Evolutionary conservation across 2,797 vertebrate species (phyloP), one percentile per base, ranked within the genome.

Genomic region (Pangasius sanitwongsei): DNA sequence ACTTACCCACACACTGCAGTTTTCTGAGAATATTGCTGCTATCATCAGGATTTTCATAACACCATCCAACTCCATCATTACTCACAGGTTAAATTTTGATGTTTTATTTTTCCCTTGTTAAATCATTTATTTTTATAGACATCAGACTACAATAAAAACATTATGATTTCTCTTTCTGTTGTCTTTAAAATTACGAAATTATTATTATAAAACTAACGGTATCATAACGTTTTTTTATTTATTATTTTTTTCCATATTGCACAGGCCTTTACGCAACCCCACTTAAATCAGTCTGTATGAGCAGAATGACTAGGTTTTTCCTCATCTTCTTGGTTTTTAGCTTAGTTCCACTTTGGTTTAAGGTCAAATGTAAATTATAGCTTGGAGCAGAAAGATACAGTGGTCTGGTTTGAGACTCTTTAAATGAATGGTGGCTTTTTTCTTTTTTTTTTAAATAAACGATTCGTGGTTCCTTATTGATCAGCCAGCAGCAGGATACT

Each of bases 401-500:
- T 25, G 16, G 25, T 41, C 16, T 75, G 18, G 57, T 83, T 55
- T 31, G 8, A 65, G 28, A 16, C 55, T 63, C 37, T 77, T 86
- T 41, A 80, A 81, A 69, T 41, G 63, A 67, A 81, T 25, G n/a
- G 57, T 80, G 74, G 20, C 20, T 7, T 6, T 23, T 37, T 37
- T 37, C 3, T 37, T 31, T 50, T 20, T 31, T 48, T 31, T 61
- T 41, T 9, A 41, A 25, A 63, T 41, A 53, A 63, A 37, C 37
- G 59, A 37, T 82, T 48, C 23, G 44, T 41, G 85, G 44, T 55
- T 87, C 2, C 44, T 57, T 34, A 28, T 55, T 44, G 75, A 86
- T 89, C 88, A 74, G 55, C 59, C 41, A 16, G 72, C 78, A 78
- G 78, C 84, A 77, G 84, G 18, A 69, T 53, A 23, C 37, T 48